Base-by-base conservation (phyloP, 1,140 invertebrate genomes). In the Maconellicoccus hirsutus region DNA sequence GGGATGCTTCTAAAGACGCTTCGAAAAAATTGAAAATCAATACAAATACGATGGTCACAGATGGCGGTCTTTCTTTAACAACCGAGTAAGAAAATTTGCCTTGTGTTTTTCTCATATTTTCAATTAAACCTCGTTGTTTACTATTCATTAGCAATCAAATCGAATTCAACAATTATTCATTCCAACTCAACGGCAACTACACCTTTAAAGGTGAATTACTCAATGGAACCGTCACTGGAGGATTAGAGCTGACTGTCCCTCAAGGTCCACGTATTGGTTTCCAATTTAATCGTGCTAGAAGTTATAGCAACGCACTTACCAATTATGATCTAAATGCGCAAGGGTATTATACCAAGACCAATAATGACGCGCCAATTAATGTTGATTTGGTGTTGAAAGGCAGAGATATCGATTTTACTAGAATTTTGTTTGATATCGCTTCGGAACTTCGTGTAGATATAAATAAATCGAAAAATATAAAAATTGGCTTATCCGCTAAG, bases 1-100 rank as follows among this genome's bases (percentile, higher is more conserved):
- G 61, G 61, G 61, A 66, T 66, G 61, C 61, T 23, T 66, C 61
- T 3, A 66, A 66, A 66, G 61, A 66, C 25, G 25, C 21, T 25
- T 25, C 21, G 22, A 66, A 66, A 19, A 66, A 66, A 16, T 8
- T 66, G 3, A 66, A 26, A 66, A 66, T 66, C 21, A 26, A 66
- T 25, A 66, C 61, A 3, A 66, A 66, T 23, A 66, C 61, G 4
- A 8, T 23, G 7, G 10, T 66, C 2, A 25, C 19, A 23, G 21
- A 66, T 23, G 19, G 25, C 3, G 25, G 25, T 3, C 22, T 1
- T 16, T 8, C 3, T 23, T 25, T 66, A 66, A 66, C 61, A 8
- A 66, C 61, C 10, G 61, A 66, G 61, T 66, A 26, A 23, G 61
- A 6, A 66, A 25, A 52, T 52, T 52, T 52, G 6, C 29, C 2